Base-by-base conservation (phyloP, 92 coral and sea anemone species). In the Siderastrea siderea region DNA sequence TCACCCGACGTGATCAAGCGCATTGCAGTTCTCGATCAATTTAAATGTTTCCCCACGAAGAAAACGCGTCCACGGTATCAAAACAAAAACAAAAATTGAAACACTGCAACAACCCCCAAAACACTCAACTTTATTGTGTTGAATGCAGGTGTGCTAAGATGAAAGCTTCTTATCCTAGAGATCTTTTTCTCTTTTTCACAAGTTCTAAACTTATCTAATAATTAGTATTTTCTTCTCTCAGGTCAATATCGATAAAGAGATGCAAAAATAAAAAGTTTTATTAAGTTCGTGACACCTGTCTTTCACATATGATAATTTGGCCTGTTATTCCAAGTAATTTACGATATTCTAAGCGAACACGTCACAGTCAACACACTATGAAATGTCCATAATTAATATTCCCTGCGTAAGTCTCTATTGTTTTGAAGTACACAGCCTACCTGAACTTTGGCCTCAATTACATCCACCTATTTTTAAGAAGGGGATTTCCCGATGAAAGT, bases 251-350 rank as follows among this genome's bases (percentile, higher is more conserved):
- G 17, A 51, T 80, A 52, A 74, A 5, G 10, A 43, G 13, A 19
- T 50, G 11, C 72, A 19, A 2, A 6, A 14, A 14, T 45, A 5
- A 79, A 10, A 52, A 48, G 2, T 11, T 17, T n/a, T 12, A 63
- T 47, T 47, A 55, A 78, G 11, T 49, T 10, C 19, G 73, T 64
- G 60, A 50, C 84, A 80, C 14, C 84, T 80, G 74, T 80, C 84
- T 16, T 26, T 66, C 63, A 66, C 8, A 12, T 13, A 65, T 49
- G 61, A 53, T 51, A 50, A 67, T 77, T 9, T 11, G 17, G 80
- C 47, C 57, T 53, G 38, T 14, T 9, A 47, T 77, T 49, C 50
- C 65, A 43, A 13, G n/a, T n/a, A 59, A 77, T 77, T 77, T 48
- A 12, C 59, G 71, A 14, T 11, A 7, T 79, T 62, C 71, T n/a